Percentiles rank a stretch among this genome's conserved stretches.
Conservation (phyloP, 2,888 invertebrate genomes). For the Polymixis flavicincta region DNA sequence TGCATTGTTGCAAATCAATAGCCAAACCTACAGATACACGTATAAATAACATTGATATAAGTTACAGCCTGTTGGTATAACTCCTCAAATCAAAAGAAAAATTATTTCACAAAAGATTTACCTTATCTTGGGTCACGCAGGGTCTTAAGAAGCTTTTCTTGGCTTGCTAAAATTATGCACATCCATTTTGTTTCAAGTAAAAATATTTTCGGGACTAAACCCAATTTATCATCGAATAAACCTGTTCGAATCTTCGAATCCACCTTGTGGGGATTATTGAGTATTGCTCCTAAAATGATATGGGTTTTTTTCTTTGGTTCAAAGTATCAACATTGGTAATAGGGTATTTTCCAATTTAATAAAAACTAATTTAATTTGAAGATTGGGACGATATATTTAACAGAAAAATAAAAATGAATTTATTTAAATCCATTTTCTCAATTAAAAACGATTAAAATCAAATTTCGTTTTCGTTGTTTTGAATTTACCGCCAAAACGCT, state of each 20-base stretch:
- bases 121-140: slow-evolving; percentile 27
- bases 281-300: neutral
- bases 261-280: neutral
- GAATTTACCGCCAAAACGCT: too few species aligned
- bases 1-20: too few species aligned
- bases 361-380: too few species aligned
- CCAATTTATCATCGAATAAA: slow-evolving; percentile 2
- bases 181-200: slow-evolving; percentile 29
- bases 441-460: too few species aligned
- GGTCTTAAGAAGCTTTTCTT: slow-evolving; percentile 10
- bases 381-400: too few species aligned
- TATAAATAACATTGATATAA: too few species aligned
- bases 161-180: slow-evolving; percentile 32
- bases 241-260: neutral
- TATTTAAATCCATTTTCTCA: too few species aligned
- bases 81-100: slow-evolving; percentile 8
- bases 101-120: slow-evolving; percentile 27
- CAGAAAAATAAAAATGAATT: too few species aligned
- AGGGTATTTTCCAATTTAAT: too few species aligned
- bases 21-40: too few species aligned
- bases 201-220: slow-evolving; percentile 2
- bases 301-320: neutral
- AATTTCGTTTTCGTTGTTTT: too few species aligned
- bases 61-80: too few species aligned
- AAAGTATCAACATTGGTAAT: neutral